Evolutionary conservation across 2,888 invertebrate species (phyloP), one percentile per base, ranked within the genome.

Genomic region (Acanthosepion pharaonis): DNA sequence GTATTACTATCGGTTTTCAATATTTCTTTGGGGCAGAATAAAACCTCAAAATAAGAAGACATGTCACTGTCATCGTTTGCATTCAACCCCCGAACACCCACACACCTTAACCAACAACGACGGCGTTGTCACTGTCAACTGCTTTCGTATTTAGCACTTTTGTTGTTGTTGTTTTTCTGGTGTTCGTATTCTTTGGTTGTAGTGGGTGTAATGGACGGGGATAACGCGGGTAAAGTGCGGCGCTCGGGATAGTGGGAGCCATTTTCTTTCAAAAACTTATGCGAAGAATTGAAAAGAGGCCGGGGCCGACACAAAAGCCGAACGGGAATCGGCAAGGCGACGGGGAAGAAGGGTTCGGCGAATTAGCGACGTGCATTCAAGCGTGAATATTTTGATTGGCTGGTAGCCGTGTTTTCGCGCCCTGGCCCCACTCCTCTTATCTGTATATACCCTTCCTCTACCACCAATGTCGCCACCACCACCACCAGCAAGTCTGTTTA

Each of bases 181-280:
- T 78, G 28, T 78, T 78, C 78, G n/a, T 78, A 78, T 78, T 78
- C 78, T 78, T 78, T 78, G n/a, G 78, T 5, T 28, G 78, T 78
- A n/a, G 78, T 78, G 28, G 28, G n/a, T 78, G 78, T 28, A 78
- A 78, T 78, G 15, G n/a, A 78, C n/a, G 64, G 78, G 0, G 78
- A n/a, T 8, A 78, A n/a, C 9, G 78, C 78, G 78, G 28, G 15
- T 28, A 78, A 11, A 78, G 18, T 8, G n/a, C 28, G 28, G 78
- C n/a, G 78, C 78, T n/a, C 28, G n/a, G 78, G 78, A 78, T n/a
- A 78, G 78, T 28, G 8, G 78, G 78, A 78, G 28, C n/a, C 78
- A n/a, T 78, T 78, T 78, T 78, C 78, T 78, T 78, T 78, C 78
- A 78, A n/a, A 78, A 78, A 78, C 78, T 78, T 78, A 78, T 78